These are phyloP conservation scores for Notoglanidium macrostoma DNA, from an alignment of 2,797 vertebrate genomes.

Conservation along the genomic window DNA sequence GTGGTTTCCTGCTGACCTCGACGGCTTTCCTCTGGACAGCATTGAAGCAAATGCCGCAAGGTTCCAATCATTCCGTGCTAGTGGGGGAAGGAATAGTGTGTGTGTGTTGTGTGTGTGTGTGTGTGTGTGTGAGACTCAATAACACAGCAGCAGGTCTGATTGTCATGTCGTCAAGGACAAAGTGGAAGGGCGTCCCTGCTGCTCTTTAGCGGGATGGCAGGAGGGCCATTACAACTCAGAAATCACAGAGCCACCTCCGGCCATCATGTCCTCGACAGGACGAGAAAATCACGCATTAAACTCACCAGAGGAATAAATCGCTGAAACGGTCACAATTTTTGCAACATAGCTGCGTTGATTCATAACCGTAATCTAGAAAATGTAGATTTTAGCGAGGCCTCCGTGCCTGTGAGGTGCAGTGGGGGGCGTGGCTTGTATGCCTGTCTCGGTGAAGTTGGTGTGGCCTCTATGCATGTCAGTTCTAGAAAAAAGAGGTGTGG, in stretches of 20 bases:
- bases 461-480: background rate
- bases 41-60: constrained; percentile 63
- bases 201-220: constrained; percentile 67
- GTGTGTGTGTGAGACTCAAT: constrained; percentile 64
- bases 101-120: constrained; percentile 29
- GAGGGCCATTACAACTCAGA: constrained; percentile 66
- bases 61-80: constrained; percentile 74
- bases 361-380: background rate
- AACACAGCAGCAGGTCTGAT: constrained; percentile 72
- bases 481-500: background rate
- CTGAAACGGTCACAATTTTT: background rate
- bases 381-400: background rate
- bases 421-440: background rate
- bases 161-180: constrained; percentile 70
- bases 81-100: constrained; percentile 18
- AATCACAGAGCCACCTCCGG: constrained; percentile 68
- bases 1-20: constrained; percentile 7
- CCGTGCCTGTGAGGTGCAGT: too few species aligned
- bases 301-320: background rate
- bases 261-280: constrained; percentile 68
- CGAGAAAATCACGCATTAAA: constrained; percentile 37
- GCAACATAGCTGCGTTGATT: background rate
- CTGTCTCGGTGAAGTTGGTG: too few species aligned
- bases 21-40: constrained; percentile 16
- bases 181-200: constrained; percentile 64